A percentile compares a stretch with the other conserved stretches of the same genome.
These are phyloP conservation scores for Eilema caniola DNA, from an alignment of 2,888 invertebrate species.

Conservation along the genomic window DNA sequence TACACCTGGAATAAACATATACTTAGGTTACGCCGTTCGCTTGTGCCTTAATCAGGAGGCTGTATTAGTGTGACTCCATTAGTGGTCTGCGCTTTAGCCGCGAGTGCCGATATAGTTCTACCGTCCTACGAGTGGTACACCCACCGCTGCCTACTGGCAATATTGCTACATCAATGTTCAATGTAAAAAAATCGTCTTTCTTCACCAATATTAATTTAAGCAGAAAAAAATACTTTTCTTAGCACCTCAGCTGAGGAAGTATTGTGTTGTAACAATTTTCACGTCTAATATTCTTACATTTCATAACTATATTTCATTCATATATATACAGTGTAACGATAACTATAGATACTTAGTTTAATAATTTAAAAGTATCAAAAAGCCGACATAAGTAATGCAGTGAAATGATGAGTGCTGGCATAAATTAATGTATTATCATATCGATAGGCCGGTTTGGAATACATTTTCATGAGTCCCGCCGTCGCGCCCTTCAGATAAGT, in stretches of 20 bases:
- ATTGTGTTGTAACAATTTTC: not conserved
- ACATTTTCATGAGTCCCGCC: constrained; percentile 2
- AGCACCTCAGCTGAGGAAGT: not conserved
- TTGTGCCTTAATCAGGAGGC: constrained; percentile 20
- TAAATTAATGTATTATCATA: not conserved
- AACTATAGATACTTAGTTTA: no score
- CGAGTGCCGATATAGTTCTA: constrained; percentile 47
- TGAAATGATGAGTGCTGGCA: not conserved
- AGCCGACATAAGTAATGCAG: not conserved
- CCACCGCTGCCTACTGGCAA: not conserved
- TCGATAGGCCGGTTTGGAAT: not conserved
- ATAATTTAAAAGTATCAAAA: no score
- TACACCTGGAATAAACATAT: not conserved
- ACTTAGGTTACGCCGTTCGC: constrained; percentile 25
- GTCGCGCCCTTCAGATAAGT: constrained; percentile 23
- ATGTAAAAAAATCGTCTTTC: not conserved
- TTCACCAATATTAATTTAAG: not conserved
- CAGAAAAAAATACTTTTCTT: not conserved
- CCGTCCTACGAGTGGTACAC: constrained; percentile 38
- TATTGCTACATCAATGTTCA: no score
- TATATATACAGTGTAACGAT: no score
- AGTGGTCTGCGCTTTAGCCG: constrained; percentile 44
- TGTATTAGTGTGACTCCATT: constrained; percentile 51
- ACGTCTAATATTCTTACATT: not conserved
- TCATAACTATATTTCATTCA: not conserved